These are phyloP conservation scores for Lamellibrachia satsuma DNA, from an alignment of 2,888 invertebrate species.

Conservation along the genomic window DNA sequence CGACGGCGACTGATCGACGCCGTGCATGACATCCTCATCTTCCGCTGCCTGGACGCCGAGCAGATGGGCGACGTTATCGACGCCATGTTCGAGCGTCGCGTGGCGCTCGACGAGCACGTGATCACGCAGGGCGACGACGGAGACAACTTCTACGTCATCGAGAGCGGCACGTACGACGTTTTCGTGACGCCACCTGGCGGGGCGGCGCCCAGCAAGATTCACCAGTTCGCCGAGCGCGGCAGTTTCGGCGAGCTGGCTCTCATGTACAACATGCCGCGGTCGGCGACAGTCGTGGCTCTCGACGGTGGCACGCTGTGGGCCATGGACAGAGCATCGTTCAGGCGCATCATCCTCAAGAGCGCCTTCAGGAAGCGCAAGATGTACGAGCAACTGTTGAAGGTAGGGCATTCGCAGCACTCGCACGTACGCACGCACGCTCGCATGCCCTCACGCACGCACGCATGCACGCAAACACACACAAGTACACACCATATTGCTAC, in stretches of 20 bases:
- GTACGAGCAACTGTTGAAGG: slow-evolving; percentile 60
- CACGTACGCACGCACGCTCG: background rate
- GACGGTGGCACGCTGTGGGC: slow-evolving; percentile 63
- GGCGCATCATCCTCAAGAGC: slow-evolving; percentile 63
- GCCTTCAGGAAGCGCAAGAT: slow-evolving; percentile 64
- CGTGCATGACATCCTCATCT: slow-evolving; percentile 61
- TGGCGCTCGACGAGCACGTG: slow-evolving; percentile 60
- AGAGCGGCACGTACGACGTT: slow-evolving; percentile 63
- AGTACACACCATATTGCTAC: background rate
- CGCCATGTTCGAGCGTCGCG: slow-evolving; percentile 65
- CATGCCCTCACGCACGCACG: background rate
- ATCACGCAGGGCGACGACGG: slow-evolving; percentile 65
- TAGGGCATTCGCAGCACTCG: background rate
- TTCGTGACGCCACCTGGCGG: slow-evolving; percentile 52
- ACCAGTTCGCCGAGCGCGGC: slow-evolving; percentile 62
- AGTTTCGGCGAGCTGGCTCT: slow-evolving; percentile 66
- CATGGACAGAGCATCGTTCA: slow-evolving; percentile 64
- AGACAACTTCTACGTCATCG: slow-evolving; percentile 66
- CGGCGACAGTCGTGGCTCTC: slow-evolving; percentile 62
- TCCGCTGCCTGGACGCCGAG: slow-evolving; percentile 61
- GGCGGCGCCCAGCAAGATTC: slow-evolving; percentile 55
- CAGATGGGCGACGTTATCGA: slow-evolving; percentile 65
- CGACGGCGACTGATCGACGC: slow-evolving; percentile 59
- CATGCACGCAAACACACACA: background rate
- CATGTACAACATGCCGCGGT: slow-evolving; percentile 65